Base-by-base conservation (phyloP, 2,888 invertebrate genomes). In the Graphium colonna region DNA sequence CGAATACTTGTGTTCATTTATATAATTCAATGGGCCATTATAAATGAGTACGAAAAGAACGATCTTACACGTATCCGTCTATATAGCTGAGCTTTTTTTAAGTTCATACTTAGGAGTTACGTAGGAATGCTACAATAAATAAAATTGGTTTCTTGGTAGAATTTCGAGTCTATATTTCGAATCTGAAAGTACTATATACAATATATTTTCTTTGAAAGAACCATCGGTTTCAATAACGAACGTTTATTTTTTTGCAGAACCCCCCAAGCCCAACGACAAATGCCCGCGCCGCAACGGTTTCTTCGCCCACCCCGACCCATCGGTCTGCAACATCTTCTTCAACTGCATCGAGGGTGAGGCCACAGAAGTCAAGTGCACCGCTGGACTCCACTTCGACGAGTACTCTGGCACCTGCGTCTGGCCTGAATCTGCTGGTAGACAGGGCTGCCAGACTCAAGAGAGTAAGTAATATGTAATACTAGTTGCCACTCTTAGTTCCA, bases 281-380 rank as follows among this genome's bases (percentile, higher is more conserved):
- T 97, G 97, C 75, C 96, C 96, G 15, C 92, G 97, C 60, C 93
- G 93, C 68, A 96, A 97, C 81, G 97, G 97, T 43, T 96, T 96
- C 93, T 97, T 97, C 83, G 94, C 96, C 38, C 96, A 97, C 90
- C 96, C 96, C 7, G 95, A 97, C 69, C 90, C 94, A 0, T 73
- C 93, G 3, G 92, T 95, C 12, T 97, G 97, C 90, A 94, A 96
- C 79, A 80, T 95, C 60, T 97, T 96, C 92, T 96, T 91, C 91
- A 96, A 96, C 84, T 97, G 97, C 78, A 96, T 96, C 71, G 95
- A 96, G 61, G 96, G 97, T 48, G 95, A 95, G 21, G 90, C 93
- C 47, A 94, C 91, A 49, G 95, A 95, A 77, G 94, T 93, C 71
- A 93, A 92, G 63, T 97, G 97, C 78, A 95, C 97, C n/a, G 92